phyloP scores from a whole-genome alignment of 2,797 vertebrate genomes.

The Erpetoichthys calabaricus region DNA sequence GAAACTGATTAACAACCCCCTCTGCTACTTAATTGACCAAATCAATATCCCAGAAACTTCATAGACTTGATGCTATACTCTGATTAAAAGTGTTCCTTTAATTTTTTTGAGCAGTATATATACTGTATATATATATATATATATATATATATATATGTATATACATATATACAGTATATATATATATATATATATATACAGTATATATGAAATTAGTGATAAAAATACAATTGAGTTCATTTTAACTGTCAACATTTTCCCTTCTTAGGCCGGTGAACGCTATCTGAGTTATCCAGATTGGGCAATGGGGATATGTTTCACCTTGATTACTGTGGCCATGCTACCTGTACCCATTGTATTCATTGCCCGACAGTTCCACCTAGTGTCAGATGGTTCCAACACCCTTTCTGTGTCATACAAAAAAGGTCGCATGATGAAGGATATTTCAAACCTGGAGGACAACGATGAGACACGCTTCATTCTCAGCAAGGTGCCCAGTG shows the following conservation, averaged over 20 bases:
- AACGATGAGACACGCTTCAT: slow-evolving; percentile 94
- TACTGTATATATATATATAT: too few species aligned
- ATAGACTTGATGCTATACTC: too few species aligned
- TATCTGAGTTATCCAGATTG: slow-evolving; percentile 83
- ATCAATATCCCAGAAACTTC: too few species aligned
- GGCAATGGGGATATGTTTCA: slow-evolving; percentile 78
- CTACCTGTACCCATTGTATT: slow-evolving; percentile 82
- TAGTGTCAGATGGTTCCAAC: slow-evolving; percentile 86
- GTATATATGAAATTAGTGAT: too few species aligned
- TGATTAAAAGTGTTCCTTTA: too few species aligned
- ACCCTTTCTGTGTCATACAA: slow-evolving; percentile 92
- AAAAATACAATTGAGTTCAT: background rate
- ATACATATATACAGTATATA: too few species aligned
- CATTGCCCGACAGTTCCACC: slow-evolving; percentile 74
- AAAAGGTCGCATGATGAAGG: slow-evolving; percentile 89
- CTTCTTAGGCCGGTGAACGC: slow-evolving; percentile 63
- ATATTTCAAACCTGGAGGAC: slow-evolving; percentile 91
- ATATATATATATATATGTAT: too few species aligned
- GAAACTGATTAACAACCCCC: too few species aligned
- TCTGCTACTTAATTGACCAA: too few species aligned
- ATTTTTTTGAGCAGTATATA: too few species aligned
- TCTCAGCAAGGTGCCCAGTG: slow-evolving; percentile 77
- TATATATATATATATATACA: too few species aligned
- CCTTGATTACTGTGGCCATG: slow-evolving; percentile 70
- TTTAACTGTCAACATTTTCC: background rate